Percentiles rank a stretch among this genome's conserved stretches.
Evolutionary conservation across 2,113 vertebrate genomes (phyloP).

Genomic region (Patagioenas fasciata): DNA sequence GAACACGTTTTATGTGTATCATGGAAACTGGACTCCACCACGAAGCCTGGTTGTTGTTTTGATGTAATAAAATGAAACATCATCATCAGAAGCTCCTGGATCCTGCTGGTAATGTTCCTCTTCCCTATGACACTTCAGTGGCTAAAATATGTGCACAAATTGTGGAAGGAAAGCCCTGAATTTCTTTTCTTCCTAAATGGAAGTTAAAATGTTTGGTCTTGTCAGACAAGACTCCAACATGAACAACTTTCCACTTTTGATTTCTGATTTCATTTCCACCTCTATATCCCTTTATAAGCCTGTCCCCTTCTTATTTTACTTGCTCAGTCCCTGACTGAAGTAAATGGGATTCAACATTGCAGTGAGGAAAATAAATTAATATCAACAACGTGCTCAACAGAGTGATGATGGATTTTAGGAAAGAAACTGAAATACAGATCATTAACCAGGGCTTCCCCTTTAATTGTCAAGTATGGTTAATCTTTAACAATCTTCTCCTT

Average conservation of each 20-base stretch:
- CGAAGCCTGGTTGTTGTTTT: background rate
- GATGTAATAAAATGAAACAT: background rate
- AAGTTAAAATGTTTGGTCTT: background rate
- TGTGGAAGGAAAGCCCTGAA: background rate
- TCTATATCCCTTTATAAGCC: background rate
- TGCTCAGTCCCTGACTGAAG: background rate
- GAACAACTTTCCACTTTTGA: background rate
- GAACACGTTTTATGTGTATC: fast-evolving
- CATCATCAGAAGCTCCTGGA: background rate
- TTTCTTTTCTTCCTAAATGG: background rate
- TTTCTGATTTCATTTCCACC: background rate
- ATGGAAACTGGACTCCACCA: background rate
- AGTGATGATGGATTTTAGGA: background rate
- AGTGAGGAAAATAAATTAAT: background rate
- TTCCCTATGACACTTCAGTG: background rate
- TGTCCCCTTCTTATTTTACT: background rate
- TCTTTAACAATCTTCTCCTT: background rate
- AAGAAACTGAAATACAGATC: background rate
- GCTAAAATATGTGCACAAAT: background rate
- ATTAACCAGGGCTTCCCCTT: background rate
- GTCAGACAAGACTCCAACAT: background rate
- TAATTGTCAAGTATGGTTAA: background rate
- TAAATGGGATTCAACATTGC: background rate
- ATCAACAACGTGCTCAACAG: background rate
- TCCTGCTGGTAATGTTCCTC: background rate